phyloP scores from a whole-genome alignment of 35 echinoderm and acorn worm species.

The Patiria miniata region DNA sequence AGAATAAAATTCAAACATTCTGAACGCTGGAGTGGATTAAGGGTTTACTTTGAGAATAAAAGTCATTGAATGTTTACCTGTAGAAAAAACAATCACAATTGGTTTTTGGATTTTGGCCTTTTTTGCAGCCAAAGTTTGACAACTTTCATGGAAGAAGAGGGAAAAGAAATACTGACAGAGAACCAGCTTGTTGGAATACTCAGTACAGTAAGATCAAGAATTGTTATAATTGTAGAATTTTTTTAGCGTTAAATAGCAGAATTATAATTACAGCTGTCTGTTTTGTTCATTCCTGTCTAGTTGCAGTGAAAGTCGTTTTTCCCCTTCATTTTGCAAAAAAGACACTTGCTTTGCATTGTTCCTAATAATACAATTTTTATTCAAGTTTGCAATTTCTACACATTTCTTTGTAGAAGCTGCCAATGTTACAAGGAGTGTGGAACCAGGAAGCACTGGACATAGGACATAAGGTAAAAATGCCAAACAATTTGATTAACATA shows the following conservation, averaged over 20 bases:
- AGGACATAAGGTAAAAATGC: constrained; percentile 7
- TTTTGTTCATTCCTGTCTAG: too few relatives aligned
- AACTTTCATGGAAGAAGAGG: neutral
- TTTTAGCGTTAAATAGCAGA: too few relatives aligned
- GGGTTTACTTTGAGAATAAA: too few relatives aligned
- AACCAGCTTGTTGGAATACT: neutral
- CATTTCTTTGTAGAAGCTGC: constrained; percentile 11
- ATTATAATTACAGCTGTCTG: too few relatives aligned
- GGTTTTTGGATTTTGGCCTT: too few relatives aligned
- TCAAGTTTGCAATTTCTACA: too few relatives aligned
- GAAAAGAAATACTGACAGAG: neutral
- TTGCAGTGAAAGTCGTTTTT: too few relatives aligned
- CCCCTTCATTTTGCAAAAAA: too few relatives aligned
- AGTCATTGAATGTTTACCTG: too few relatives aligned
- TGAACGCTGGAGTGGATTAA: neutral
- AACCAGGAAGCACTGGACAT: constrained; percentile 12
- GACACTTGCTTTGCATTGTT: too few relatives aligned
- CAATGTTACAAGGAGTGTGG: constrained; percentile 17
- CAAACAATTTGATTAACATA: neutral
- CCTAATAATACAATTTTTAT: too few relatives aligned
- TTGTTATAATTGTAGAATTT: too few relatives aligned
- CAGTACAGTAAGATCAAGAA: neutral
- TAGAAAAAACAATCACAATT: neutral
- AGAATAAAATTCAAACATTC: neutral
- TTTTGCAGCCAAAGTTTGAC: neutral